Evolutionary conservation across 1,140 invertebrate species (phyloP).

Genomic region (Globodera rostochiensis): DNA sequence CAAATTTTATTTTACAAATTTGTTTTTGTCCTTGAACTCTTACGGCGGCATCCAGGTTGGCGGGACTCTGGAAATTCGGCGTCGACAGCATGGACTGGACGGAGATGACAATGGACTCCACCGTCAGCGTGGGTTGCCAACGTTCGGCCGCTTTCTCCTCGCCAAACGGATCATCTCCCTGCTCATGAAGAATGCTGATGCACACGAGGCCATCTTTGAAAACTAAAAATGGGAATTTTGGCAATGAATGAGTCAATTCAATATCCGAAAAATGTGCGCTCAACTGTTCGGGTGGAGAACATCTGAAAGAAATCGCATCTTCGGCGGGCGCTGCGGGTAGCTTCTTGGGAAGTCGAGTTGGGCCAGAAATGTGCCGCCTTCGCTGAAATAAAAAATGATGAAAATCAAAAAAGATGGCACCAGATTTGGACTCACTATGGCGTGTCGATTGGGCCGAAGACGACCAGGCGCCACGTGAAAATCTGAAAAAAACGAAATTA

Average conservation of each 20-base stretch:
- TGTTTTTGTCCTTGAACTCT: not conserved
- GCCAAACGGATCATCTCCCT: not conserved
- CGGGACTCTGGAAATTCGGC: slow-evolving; percentile 8
- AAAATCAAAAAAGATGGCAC: not conserved
- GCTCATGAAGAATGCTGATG: slow-evolving; percentile 17
- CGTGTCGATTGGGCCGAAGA: not conserved
- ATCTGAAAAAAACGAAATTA: not conserved
- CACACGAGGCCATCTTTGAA: slow-evolving; percentile 12
- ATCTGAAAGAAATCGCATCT: not conserved
- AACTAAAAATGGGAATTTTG: not conserved
- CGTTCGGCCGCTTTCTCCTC: slow-evolving; percentile 1
- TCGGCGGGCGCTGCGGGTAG: not conserved
- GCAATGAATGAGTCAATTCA: not conserved
- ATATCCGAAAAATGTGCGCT: not conserved
- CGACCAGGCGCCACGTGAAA: not conserved
- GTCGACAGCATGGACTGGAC: slow-evolving; percentile 14
- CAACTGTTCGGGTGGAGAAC: not conserved
- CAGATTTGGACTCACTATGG: not conserved
- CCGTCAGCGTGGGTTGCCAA: slow-evolving; percentile 10
- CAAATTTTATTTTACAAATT: not conserved
- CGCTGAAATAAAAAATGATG: not conserved
- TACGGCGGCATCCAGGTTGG: slow-evolving; percentile 9
- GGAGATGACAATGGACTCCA: slow-evolving; percentile 8
- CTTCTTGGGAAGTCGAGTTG: not conserved
- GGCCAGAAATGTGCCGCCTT: not conserved